Conservation (phyloP, 1,140 invertebrate genomes). For the Drosophila equinoxialis region DNA sequence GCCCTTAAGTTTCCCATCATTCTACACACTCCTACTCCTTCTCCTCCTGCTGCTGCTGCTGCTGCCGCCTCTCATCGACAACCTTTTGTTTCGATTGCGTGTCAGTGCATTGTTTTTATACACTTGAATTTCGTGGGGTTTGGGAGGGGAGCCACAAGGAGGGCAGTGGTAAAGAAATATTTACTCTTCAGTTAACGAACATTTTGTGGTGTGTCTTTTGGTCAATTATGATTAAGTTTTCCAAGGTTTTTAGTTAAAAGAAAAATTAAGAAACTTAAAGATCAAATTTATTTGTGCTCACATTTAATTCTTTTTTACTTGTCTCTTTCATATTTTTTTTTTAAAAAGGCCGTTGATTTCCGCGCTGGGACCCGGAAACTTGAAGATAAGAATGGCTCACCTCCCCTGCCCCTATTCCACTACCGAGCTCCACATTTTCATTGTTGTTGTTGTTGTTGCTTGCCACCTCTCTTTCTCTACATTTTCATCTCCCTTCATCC, state of each 20-base stretch:
- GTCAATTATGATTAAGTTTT: background rate
- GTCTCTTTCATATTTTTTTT: conserved; percentile 14
- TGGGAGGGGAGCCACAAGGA: background rate
- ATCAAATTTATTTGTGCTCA: conserved; percentile 1
- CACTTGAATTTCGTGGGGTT: conserved; percentile 4
- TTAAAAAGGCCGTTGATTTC: conserved; percentile 28
- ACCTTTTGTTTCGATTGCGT: conserved; percentile 39
- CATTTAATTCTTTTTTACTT: background rate
- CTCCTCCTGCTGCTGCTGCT: background rate
- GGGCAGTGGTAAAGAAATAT: background rate
- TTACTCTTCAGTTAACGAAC: background rate
- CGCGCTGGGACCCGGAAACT: conserved; percentile 32
- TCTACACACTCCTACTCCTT: background rate
- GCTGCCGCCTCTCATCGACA: background rate
- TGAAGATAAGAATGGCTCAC: conserved; percentile 40
- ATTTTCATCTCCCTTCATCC: conserved; percentile 14
- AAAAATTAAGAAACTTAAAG: background rate
- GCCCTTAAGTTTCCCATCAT: conserved; percentile 46
- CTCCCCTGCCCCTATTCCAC: background rate
- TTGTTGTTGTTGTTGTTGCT: too few relatives aligned
- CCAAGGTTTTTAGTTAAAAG: background rate
- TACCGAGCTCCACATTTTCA: background rate
- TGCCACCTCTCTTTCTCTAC: background rate
- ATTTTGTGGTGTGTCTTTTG: conserved; percentile 8
- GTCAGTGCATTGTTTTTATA: conserved; percentile 53